phyloP scores from a whole-genome alignment of 1,140 invertebrate species.

The Drosophila orosa region DNA sequence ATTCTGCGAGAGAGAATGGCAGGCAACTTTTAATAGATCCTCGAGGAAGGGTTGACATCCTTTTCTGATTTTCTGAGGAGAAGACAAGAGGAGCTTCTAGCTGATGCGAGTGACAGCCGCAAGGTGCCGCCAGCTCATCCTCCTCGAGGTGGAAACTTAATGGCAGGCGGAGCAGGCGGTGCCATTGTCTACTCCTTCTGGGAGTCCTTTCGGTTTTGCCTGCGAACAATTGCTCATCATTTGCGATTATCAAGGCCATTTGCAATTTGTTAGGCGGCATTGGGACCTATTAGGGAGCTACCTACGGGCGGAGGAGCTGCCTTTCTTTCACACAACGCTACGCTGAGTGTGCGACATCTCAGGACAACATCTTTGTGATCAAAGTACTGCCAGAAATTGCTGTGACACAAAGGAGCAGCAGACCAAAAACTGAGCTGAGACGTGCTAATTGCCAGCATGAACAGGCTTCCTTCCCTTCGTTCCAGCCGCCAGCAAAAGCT shows the following conservation, averaged over 20 bases:
- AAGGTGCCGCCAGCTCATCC: conserved; percentile 4
- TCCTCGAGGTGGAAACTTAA: not conserved
- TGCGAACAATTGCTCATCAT: conserved; percentile 36
- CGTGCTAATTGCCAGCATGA: conserved; percentile 66
- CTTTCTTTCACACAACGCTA: not conserved
- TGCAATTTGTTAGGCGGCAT: conserved; percentile 16
- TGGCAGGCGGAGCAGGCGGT: not conserved
- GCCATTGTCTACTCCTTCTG: conserved; percentile 12
- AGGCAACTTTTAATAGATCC: conserved; percentile 11
- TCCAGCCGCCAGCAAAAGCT: conserved; percentile 29
- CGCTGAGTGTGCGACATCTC: not conserved
- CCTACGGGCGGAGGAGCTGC: not conserved
- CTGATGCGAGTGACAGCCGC: conserved; percentile 7
- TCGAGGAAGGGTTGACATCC: not conserved
- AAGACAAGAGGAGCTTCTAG: not conserved
- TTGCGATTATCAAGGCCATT: conserved; percentile 33
- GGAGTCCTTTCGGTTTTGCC: not conserved
- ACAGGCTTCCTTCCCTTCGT: conserved; percentile 22
- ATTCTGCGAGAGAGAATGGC: conserved; percentile 2
- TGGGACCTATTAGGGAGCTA: conserved; percentile 9
- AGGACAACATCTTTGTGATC: conserved; percentile 30
- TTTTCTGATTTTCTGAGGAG: no score
- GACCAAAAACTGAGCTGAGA: conserved; percentile 48
- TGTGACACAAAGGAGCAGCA: conserved; percentile 27
- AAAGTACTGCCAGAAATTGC: conserved; percentile 10